Evolutionary conservation across 2,113 vertebrate species (phyloP), one percentile per base, ranked within the genome.

Genomic region (Amblyornis subalaris): DNA sequence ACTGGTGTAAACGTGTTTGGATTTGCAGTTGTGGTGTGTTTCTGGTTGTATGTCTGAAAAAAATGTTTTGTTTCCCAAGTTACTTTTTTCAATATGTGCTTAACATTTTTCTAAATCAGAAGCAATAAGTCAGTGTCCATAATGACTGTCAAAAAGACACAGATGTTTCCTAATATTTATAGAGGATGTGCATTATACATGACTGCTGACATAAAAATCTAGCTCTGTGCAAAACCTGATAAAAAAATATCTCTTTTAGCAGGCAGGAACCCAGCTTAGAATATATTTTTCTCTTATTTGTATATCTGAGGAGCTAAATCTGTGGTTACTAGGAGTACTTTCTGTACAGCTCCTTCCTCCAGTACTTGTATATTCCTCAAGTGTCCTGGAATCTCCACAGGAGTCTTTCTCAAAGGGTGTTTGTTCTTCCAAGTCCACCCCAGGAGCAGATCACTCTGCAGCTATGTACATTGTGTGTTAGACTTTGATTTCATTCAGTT

Each of bases 401-500:
- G 65, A 91, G n/a, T 48, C 36, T 72, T 89, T 91, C 80, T 87
- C 55, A 90, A 90, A 87, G 71, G 51, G 18, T 85, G 10, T 73
- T 89, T 76, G 54, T 48, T 77, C 78, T 83, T 69, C 23, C 40
- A 51, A 65, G 44, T n/a, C 50, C 48, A 48, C 33, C 25, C 40
- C 45, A 55, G 25, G n/a, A 70, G 80, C 57, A 75, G 65, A 81
- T 57, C 38, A 90, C 36, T 36, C 61, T 94, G 55, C 36, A 81
- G 69, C 45, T 71, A 53, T 0, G 0, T 42, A 86, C 75, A n/a
- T 9, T 40, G 25, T 0, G 0, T 18, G 44, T 57, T 70, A 51
- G 47, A 35, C 70, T 66, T 58, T 73, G 22, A 77, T 88, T 94
- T 90, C 11, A 18, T 73, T 90, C 57, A 12, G 14, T 67, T 87